Percentiles rank a stretch among this genome's conserved stretches.
Evolutionary conservation across 2,113 vertebrate genomes (phyloP).

Genomic region (Nansenia antarctica): DNA sequence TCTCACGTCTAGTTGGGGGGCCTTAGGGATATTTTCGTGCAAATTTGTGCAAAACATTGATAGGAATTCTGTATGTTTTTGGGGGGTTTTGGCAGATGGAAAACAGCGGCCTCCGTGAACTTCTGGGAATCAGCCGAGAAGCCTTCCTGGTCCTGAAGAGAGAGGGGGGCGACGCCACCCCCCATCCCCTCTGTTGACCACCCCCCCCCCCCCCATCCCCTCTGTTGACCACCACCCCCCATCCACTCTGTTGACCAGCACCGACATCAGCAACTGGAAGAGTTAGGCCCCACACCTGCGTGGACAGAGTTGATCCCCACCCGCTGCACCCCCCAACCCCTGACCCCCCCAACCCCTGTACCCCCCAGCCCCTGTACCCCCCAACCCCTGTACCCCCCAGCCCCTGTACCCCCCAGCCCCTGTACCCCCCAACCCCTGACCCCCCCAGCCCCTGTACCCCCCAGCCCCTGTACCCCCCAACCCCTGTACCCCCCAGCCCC

Average conservation of each 20-base stretch:
- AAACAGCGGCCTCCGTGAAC: constrained; percentile 91
- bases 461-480: too few species aligned
- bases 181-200: constrained; percentile 86
- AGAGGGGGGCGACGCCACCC: constrained; percentile 86
- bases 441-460: too few species aligned
- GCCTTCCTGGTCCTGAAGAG: constrained; percentile 90
- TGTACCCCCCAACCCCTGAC: not conserved
- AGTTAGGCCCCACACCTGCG: constrained; percentile 71
- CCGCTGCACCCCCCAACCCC: not conserved
- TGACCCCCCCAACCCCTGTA: too few species aligned
- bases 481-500: too few species aligned
- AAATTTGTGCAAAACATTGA: not conserved
- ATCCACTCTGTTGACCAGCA: constrained; percentile 84
- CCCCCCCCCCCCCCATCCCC: constrained; percentile 82
- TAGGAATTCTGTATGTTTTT: not conserved
- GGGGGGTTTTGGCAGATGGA: constrained; percentile 79
- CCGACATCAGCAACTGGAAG: constrained; percentile 87
- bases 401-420: constrained; percentile 29
- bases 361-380: too few species aligned
- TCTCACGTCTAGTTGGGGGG: not conserved
- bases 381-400: too few species aligned
- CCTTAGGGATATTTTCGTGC: too few species aligned
- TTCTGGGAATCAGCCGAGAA: constrained; percentile 94
- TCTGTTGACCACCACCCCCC: constrained; percentile 90
- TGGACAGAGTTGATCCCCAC: not conserved